Percentiles rank a stretch among this genome's conserved stretches.
phyloP scores from a whole-genome alignment of 2,888 invertebrate species.

The Hermaeophaga mercurialis region DNA sequence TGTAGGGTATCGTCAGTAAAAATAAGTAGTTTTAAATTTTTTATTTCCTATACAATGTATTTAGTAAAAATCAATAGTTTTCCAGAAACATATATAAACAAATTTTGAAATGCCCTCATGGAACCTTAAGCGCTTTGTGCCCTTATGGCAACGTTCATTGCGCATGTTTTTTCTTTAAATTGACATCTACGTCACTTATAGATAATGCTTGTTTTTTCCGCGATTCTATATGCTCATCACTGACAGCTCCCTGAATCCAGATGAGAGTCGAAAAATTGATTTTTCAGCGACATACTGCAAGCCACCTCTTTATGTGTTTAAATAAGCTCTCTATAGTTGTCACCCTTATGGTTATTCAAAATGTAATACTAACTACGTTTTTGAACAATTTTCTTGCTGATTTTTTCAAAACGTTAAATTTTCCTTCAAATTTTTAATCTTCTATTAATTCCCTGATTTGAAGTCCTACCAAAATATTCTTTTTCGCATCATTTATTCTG shows the following conservation, averaged over 20 bases:
- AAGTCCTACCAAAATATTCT: not conserved
- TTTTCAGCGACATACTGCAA: not conserved
- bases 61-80: too few species aligned
- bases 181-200: too few species aligned
- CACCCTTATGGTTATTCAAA: not conserved
- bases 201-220: too few species aligned
- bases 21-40: too few species aligned
- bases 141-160: too few species aligned
- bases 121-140: too few species aligned
- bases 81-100: too few species aligned
- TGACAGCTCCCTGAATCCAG: not conserved
- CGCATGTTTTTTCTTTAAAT: too few species aligned
- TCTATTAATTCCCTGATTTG: not conserved
- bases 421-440: not conserved
- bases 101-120: too few species aligned
- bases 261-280: not conserved
- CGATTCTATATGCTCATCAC: too few species aligned
- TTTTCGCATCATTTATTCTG: conserved; percentile 8
- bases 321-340: not conserved
- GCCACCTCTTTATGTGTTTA: not conserved
- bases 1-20: too few species aligned
- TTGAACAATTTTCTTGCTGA: not conserved
- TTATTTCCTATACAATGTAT: too few species aligned
- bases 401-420: not conserved
- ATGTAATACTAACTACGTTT: not conserved